Evolutionary conservation across 2,797 vertebrate genomes (phyloP).

Genomic region (Myripristis murdjan): DNA sequence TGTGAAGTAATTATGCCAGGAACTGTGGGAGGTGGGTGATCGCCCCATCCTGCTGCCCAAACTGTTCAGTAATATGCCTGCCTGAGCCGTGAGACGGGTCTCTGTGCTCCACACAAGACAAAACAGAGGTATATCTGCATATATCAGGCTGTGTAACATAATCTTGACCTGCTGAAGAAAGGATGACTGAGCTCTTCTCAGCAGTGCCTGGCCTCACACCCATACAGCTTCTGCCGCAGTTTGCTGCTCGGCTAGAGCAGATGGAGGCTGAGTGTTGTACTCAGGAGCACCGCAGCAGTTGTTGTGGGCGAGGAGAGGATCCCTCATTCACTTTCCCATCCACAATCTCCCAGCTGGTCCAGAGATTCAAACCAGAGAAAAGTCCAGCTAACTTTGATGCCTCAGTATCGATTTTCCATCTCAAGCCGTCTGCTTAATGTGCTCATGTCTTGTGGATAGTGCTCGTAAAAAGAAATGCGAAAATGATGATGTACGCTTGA

Average conservation of each 20-base stretch:
- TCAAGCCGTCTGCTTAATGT: background rate
- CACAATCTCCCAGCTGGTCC: background rate
- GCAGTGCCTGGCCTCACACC: too few relatives aligned
- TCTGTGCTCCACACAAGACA: too few relatives aligned
- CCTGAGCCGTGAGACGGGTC: too few relatives aligned
- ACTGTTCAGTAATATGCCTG: too few relatives aligned
- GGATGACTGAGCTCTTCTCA: too few relatives aligned
- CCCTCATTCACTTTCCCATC: background rate
- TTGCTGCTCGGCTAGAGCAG: background rate
- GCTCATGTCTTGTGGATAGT: background rate
- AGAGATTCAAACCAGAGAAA: background rate
- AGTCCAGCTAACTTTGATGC: background rate
- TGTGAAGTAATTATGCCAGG: background rate
- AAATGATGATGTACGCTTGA: background rate
- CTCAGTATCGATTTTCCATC: background rate
- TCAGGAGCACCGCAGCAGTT: background rate
- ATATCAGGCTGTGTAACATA: too few relatives aligned
- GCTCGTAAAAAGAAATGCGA: background rate
- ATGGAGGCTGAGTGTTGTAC: too few relatives aligned
- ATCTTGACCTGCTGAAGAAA: too few relatives aligned
- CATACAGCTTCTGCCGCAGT: background rate
- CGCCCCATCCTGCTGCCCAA: too few relatives aligned
- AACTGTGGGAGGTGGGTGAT: background rate
- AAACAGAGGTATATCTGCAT: too few relatives aligned
- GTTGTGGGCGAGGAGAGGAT: constrained; percentile 10